Base-by-base conservation (phyloP, 2,113 vertebrate species). In the Dromas ardeola region DNA sequence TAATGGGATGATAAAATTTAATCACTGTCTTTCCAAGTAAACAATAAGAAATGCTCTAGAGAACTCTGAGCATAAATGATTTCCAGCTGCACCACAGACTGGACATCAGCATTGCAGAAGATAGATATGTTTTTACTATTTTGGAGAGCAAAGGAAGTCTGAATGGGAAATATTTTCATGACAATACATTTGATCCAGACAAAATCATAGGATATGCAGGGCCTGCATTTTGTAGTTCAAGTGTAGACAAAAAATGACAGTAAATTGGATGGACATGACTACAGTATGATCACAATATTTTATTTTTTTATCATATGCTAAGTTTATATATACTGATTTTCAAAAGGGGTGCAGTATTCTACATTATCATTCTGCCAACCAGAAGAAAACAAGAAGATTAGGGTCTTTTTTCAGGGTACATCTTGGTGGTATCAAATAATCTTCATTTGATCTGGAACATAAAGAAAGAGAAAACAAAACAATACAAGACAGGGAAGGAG, bases 1-100 rank as follows among this genome's bases (percentile, higher is more conserved):
- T 53, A 86, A 88, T 20, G 34, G 21, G 47, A 91, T 40, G 55
- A 86, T 81, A 91, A 94, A 95, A 96, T 76, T 78, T 93, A 93
- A 92, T 96, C 73, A 63, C 23, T 55, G 13, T 63, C 55, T 88
- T 94, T 84, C 56, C 77, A 86, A 92, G 77, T 55, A 94, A 96
- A 92, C 59, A 94, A 81, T 23, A 8, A 86, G 29, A 86, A 93
- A 94, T 59, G 42, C 86, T 85, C 56, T 8, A 66, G 65, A 89
- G 63, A 95, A 16, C 42, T 70, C 50, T 30, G 16, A 88, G 42
- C 32, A 50, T 21, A 96, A 93, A 63, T 73, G 14, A 90, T 90
- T 90, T 86, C 72, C 83, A 96, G 59, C 49, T 74, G 72, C 89
- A 93, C 67, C 65, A 53, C 23, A 55, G 76, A 25, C 50, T 81